Evolutionary conservation across 2,888 invertebrate genomes (phyloP).

Genomic region (Panzeria rudis): DNA sequence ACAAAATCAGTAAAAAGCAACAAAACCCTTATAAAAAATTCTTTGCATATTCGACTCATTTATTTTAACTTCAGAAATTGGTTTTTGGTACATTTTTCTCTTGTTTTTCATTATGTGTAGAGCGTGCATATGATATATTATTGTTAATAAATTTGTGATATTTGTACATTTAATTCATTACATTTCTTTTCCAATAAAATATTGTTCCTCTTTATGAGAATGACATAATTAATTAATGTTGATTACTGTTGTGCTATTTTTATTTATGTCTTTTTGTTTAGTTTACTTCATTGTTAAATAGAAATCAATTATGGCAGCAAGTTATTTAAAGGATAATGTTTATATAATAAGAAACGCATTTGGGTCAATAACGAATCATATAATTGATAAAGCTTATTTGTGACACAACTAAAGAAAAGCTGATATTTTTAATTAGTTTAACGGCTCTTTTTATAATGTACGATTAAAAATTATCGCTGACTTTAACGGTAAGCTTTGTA

Average conservation of each 20-base stretch:
- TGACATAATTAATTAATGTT: conserved; percentile 13
- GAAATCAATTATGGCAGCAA: conserved; percentile 46
- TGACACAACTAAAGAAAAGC: background rate
- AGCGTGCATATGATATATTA: conserved; percentile 47
- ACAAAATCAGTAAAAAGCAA: background rate
- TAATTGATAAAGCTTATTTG: background rate
- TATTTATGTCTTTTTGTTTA: background rate
- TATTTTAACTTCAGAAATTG: conserved; percentile 47
- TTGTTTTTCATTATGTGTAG: background rate
- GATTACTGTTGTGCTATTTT: background rate
- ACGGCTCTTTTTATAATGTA: too few species aligned
- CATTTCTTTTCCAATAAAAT: background rate
- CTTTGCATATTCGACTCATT: conserved; percentile 49
- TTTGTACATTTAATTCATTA: background rate
- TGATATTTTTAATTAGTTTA: background rate
- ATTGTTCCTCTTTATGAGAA: background rate
- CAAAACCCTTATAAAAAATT: background rate
- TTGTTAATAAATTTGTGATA: conserved; percentile 22
- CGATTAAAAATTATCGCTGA: too few species aligned
- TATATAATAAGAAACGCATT: conserved; percentile 19
- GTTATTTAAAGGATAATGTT: background rate
- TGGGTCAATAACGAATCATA: conserved; percentile 4
- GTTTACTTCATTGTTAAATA: conserved; percentile 14
- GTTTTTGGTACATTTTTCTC: background rate
- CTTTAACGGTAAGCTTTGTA: too few species aligned